Evolutionary conservation across 1,140 invertebrate genomes (phyloP), one percentile per base, ranked within the genome.

Genomic region (Sycophila sp.): DNA sequence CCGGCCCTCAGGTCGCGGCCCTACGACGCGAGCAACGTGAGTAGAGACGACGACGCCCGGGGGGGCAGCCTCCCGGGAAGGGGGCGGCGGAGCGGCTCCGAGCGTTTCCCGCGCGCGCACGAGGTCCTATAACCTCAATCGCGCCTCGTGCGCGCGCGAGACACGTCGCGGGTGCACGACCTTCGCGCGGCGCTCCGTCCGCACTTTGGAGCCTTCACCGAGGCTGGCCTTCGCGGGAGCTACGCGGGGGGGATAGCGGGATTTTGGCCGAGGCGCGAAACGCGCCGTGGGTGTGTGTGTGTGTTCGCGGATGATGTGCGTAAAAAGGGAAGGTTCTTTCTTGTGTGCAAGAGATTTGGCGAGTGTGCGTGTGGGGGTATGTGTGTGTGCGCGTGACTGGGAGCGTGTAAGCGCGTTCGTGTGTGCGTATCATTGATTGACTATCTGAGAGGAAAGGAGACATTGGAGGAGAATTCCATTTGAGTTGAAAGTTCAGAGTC

Each of bases 21-120:
- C 56, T 85, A 85, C 75, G 82, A 85, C 70, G 75, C 80, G 69
- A 85, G 84, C 77, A 85, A 85, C 79, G 85, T 86, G 78, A 86
- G 85, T 86, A 55, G 30, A 22, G 28, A 58, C 10, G 36, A 45
- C 15, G 28, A 30, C 42, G 19, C 42, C 8, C 42, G 11, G 38
- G n/a, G 38, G n/a, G 38, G n/a, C 8, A 51, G 49, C 42, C 32
- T 49, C 49, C 7, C 30, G 24, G 13, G 11, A 58, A 56, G 32
- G 30, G 15, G 2, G n/a, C 69, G 40, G 56, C 22, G 62, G 47
- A 4, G 13, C 28, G 34, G 22, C 53, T 53, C 70, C n/a, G n/a
- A 69, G 26, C 7, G 7, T 47, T 59, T 64, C 62, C 62, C 62
- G 62, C 62, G 45, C 24, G 40, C 30, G 45, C n/a, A 8, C 17